phyloP scores from a whole-genome alignment of 2,797 vertebrate species.

The Muscicapa striata region DNA sequence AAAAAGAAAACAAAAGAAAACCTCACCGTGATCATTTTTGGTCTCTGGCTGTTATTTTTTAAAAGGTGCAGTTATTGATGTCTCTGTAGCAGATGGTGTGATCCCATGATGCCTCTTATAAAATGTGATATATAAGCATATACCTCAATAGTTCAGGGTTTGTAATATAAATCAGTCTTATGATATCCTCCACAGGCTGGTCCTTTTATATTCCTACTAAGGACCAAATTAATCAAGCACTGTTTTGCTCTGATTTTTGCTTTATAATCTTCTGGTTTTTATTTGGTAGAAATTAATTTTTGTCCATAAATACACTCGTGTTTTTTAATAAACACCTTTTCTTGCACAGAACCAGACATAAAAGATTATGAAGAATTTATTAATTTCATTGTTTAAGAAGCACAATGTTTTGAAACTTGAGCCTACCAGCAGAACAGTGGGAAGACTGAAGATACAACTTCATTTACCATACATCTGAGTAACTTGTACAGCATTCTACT shows the following conservation, averaged over 20 bases:
- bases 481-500: background rate
- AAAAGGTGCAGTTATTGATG: conserved; percentile 63
- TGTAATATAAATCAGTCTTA: conserved; percentile 64
- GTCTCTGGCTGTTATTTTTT: conserved; percentile 53
- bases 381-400: background rate
- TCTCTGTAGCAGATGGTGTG: conserved; percentile 68
- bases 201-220: conserved; percentile 65
- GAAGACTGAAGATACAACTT: background rate
- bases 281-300: conserved; percentile 1
- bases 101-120: conserved; percentile 64
- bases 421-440: background rate
- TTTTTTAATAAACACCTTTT: background rate
- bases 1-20: conserved; percentile 13
- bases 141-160: conserved; percentile 70
- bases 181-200: conserved; percentile 43
- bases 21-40: background rate
- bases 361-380: background rate
- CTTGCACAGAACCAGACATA: background rate
- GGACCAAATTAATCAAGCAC: conserved; percentile 68
- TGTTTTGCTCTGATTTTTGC: conserved; percentile 42
- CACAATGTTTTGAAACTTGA: background rate
- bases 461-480: background rate
- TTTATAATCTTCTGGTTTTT: background rate
- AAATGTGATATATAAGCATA: conserved; percentile 71
- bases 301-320: background rate